Conservation (phyloP, 2,888 invertebrate genomes). For the Cosmia pyralina region DNA sequence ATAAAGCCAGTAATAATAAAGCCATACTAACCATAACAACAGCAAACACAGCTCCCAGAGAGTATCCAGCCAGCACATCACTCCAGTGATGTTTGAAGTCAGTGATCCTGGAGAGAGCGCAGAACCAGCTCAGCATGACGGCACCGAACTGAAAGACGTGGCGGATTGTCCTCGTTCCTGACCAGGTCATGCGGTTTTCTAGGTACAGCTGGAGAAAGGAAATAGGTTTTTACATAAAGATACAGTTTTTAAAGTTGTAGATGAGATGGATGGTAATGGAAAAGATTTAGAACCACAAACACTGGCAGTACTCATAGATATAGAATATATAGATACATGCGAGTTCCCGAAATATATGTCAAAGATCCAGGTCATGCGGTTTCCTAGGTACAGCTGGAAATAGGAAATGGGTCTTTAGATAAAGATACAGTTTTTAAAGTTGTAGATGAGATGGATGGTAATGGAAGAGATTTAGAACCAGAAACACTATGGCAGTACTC, state of each 20-base stretch:
- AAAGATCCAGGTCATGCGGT: conserved; percentile 95
- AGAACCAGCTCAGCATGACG: conserved; percentile 95
- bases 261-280: not conserved
- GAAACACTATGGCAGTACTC: not conserved
- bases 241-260: not conserved
- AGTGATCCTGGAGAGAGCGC: conserved; percentile 96
- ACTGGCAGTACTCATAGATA: not conserved
- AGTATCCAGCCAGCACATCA: conserved; percentile 96
- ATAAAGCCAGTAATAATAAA: not conserved
- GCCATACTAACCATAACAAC: conserved; percentile 49
- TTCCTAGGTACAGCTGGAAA: conserved; percentile 95
- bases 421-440: not conserved
- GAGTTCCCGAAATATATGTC: no score
- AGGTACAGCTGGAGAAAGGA: conserved; percentile 93
- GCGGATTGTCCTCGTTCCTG: conserved; percentile 93
- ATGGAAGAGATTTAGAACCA: not conserved
- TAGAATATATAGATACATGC: no score
- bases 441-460: not conserved
- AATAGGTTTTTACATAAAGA: not conserved
- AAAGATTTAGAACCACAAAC: not conserved
- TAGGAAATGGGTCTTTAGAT: not conserved
- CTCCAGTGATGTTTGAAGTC: conserved; percentile 99
- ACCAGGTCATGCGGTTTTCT: conserved; percentile 95
- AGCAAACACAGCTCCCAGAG: conserved; percentile 92
- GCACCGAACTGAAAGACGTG: conserved; percentile 95